A percentile compares a stretch with the other conserved stretches of the same genome.
Evolutionary conservation across 2,113 vertebrate species (phyloP).

Genomic region (Rhabdornis inornatus): DNA sequence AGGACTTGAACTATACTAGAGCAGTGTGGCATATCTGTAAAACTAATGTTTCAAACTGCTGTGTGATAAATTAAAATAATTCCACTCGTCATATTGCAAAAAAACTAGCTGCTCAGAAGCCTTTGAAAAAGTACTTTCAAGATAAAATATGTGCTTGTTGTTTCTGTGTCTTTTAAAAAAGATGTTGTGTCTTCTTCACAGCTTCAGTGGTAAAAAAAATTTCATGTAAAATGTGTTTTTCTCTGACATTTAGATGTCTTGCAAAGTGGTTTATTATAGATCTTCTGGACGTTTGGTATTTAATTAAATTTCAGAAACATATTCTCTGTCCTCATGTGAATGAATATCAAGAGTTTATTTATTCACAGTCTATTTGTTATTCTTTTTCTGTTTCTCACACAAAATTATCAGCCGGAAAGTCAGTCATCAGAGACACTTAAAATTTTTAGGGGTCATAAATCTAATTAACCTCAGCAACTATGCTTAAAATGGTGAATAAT

Average conservation of each 20-base stretch:
- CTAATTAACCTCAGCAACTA: slow-evolving; percentile 76
- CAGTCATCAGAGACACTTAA: slow-evolving; percentile 72
- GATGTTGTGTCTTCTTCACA: slow-evolving; percentile 56
- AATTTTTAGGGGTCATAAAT: slow-evolving; percentile 72
- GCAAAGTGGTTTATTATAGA: slow-evolving; percentile 74
- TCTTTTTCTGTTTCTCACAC: slow-evolving; percentile 63
- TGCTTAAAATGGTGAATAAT: slow-evolving; percentile 58
- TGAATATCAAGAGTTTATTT: slow-evolving; percentile 57
- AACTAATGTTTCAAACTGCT: slow-evolving; percentile 16
- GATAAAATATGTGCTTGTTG: slow-evolving; percentile 67
- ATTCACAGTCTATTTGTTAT: slow-evolving; percentile 70
- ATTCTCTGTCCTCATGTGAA: slow-evolving; percentile 58
- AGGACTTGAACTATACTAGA: neutral
- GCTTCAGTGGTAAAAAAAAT: slow-evolving; percentile 7
- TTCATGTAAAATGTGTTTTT: slow-evolving; percentile 60
- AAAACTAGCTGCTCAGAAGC: slow-evolving; percentile 29
- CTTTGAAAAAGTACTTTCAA: slow-evolving; percentile 67
- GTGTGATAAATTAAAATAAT: slow-evolving; percentile 62
- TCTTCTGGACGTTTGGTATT: slow-evolving; percentile 72
- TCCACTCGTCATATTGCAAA: slow-evolving; percentile 16
- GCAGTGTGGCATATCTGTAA: slow-evolving; percentile 1
- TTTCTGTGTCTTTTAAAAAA: slow-evolving; percentile 33
- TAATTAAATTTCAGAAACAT: slow-evolving; percentile 77
- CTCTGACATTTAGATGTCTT: slow-evolving; percentile 70
- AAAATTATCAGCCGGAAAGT: slow-evolving; percentile 69